phyloP scores from a whole-genome alignment of 2,797 vertebrate species.

The Sebastes kiyomatsui region DNA sequence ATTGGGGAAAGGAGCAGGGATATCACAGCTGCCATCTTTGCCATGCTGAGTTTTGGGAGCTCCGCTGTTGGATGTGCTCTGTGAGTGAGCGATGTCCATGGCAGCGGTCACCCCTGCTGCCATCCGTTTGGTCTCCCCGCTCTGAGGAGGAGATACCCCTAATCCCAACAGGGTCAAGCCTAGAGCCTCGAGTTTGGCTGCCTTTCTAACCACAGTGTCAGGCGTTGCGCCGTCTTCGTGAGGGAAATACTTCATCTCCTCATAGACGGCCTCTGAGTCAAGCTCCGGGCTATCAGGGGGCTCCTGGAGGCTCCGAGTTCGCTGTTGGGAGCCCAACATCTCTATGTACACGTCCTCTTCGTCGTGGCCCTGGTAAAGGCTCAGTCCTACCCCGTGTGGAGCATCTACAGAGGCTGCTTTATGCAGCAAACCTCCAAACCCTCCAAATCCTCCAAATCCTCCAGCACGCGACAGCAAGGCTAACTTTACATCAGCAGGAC shows the following conservation, averaged over 20 bases:
- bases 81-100: conserved; percentile 54
- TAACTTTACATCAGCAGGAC: conserved; percentile 85
- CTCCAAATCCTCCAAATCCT: conserved; percentile 78
- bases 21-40: conserved; percentile 88
- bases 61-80: conserved; percentile 24
- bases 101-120: conserved; percentile 33
- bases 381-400: conserved; percentile 76
- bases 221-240: conserved; percentile 80
- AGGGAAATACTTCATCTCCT: conserved; percentile 95
- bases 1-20: conserved; percentile 96
- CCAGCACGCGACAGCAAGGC: conserved; percentile 77
- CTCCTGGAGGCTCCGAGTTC: conserved; percentile 79
- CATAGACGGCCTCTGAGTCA: conserved; percentile 92
- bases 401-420: conserved; percentile 82
- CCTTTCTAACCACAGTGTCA: conserved; percentile 43
- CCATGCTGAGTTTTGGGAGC: conserved; percentile 56
- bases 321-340: conserved; percentile 88
- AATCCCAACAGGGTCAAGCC: conserved; percentile 67
- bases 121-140: conserved; percentile 78
- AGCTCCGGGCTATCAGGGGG: conserved; percentile 85
- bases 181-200: conserved; percentile 73
- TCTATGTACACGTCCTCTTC: conserved; percentile 95
- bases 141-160: conserved; percentile 73
- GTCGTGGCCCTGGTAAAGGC: conserved; percentile 80
- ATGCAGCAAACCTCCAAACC: conserved; percentile 75